phyloP scores from a whole-genome alignment of 1,140 invertebrate species.

The Drosophila aff. region DNA sequence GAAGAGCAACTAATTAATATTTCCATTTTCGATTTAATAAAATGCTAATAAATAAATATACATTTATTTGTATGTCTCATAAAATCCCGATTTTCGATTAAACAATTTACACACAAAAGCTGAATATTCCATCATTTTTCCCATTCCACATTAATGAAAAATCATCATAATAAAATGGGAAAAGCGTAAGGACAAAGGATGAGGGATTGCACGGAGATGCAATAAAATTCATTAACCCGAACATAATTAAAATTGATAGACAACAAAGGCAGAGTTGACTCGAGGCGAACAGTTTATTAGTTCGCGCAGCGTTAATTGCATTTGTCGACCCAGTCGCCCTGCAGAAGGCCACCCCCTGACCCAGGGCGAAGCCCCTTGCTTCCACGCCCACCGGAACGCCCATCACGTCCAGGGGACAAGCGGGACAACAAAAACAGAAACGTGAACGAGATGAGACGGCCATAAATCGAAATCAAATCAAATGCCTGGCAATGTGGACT shows the following conservation, averaged over 20 bases:
- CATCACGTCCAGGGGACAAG: slow-evolving; percentile 30
- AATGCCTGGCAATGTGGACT: slow-evolving; percentile 67
- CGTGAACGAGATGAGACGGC: slow-evolving; percentile 44
- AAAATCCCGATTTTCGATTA: neutral
- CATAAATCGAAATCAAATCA: slow-evolving; percentile 79
- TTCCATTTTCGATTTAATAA: neutral
- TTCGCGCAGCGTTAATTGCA: slow-evolving; percentile 56
- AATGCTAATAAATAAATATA: neutral
- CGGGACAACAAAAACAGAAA: slow-evolving; percentile 15
- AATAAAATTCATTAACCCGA: slow-evolving; percentile 61
- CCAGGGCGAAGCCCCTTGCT: neutral
- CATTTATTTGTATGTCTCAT: neutral
- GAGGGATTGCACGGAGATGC: slow-evolving; percentile 23
- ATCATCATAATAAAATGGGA: slow-evolving; percentile 27
- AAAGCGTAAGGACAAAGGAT: slow-evolving; percentile 7
- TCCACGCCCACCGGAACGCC: slow-evolving; percentile 7
- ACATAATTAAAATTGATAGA: slow-evolving; percentile 65
- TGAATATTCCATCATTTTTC: neutral
- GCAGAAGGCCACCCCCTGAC: neutral
- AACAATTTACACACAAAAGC: slow-evolving; percentile 2
- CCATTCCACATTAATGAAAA: slow-evolving; percentile 20
- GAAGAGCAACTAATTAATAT: neutral
- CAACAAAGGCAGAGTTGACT: slow-evolving; percentile 21
- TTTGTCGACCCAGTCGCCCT: slow-evolving; percentile 21
- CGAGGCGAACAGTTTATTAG: slow-evolving; percentile 51